Evolutionary conservation across 1,140 invertebrate species (phyloP), one percentile per base, ranked within the genome.

Genomic region (Coenobita brevimanus): DNA sequence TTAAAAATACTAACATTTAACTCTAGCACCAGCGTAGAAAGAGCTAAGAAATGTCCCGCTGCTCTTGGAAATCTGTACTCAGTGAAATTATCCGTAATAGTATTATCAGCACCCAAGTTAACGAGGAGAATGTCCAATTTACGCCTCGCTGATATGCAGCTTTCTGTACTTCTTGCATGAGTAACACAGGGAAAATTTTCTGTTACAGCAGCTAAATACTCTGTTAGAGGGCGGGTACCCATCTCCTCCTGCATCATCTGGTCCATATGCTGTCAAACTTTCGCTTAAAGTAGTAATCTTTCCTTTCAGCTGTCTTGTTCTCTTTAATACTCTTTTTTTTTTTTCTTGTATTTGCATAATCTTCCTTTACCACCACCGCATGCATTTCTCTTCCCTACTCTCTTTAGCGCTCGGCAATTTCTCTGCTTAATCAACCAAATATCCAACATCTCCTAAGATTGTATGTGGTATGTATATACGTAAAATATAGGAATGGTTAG

Each of bases 71-170:
- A 1, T 50, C 75, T 78, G 30, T 2, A 78, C 46, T 78, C 41
- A n/a, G 24, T 54, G 41, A 43, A 78, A 27, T 24, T 78, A n/a
- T 78, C 46, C 17, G 10, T 78, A 54, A 50, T 54, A 13, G 36
- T 54, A 24, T 46, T 46, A 46, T 24, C 36, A 6, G n/a, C 41
- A 2, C n/a, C 2, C 46, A 43, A 24, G 30, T 78, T 78, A 43
- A 78, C 75, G 46, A 41, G 75, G 3, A 78, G n/a, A 13, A 41
- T n/a, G 46, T 78, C 75, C 17, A 78, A 24, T 24, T 78, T 78
- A 24, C 3, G 4, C n/a, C n/a, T n/a, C n/a, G n/a, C n/a, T 46
- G 36, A 43, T 13, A 15, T 3, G 75, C 75, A 27, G 46, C 3
- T 17, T 27, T 78, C 75, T 21, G 17, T 54, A 21, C 3, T 27